Conservation (phyloP, 2,888 invertebrate genomes). For the Epiblema foenella region DNA sequence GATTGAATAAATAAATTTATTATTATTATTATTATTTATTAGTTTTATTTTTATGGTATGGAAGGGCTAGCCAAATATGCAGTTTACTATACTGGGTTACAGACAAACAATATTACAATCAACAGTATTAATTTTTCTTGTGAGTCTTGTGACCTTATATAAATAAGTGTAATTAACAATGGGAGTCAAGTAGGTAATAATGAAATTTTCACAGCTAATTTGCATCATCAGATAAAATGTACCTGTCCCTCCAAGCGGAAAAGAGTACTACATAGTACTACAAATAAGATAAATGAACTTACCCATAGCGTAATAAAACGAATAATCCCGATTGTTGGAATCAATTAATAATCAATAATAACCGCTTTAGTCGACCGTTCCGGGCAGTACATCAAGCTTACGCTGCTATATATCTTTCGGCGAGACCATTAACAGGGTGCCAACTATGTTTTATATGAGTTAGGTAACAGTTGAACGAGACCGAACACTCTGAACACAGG, state of each 20-base stretch:
- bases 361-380: constrained; percentile 24
- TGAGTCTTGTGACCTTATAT: too few species aligned
- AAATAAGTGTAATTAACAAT: too few species aligned
- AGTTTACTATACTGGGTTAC: too few species aligned
- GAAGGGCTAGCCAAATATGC: too few species aligned
- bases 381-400: constrained; percentile 26
- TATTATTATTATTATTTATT: too few species aligned
- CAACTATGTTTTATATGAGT: constrained; percentile 13
- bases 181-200: too few species aligned
- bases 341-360: constrained; percentile 33
- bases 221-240: background rate
- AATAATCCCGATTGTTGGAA: constrained; percentile 6
- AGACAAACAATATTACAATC: too few species aligned
- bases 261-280: background rate
- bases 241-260: background rate
- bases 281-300: background rate
- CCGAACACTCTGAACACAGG: background rate
- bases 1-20: too few species aligned
- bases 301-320: background rate
- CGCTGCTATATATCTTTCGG: constrained; percentile 32
- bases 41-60: too few species aligned
- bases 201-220: background rate
- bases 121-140: too few species aligned
- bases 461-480: constrained; percentile 1
- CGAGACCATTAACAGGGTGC: constrained; percentile 30